Conservation (phyloP, 1,140 invertebrate genomes). For the Conus betulinus region DNA sequence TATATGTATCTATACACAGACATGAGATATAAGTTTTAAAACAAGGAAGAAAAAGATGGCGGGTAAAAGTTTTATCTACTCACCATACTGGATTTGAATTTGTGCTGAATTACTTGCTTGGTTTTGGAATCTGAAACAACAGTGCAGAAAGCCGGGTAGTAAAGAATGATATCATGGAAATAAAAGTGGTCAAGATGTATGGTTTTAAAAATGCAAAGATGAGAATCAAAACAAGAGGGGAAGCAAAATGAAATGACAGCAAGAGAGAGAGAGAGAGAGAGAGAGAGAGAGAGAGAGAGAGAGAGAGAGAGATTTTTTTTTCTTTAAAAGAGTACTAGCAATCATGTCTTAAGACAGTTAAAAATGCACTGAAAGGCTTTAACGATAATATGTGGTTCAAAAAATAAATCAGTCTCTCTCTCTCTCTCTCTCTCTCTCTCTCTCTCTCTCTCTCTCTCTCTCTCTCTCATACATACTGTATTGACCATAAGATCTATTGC, state of each 20-base stretch:
- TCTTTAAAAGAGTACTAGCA: too few species aligned
- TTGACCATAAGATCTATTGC: too few species aligned
- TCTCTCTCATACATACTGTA: too few species aligned
- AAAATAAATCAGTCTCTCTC: too few species aligned
- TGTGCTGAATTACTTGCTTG: constrained; percentile 94
- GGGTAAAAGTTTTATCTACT: constrained; percentile 75
- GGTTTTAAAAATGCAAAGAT: background rate
- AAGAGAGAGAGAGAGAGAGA: constrained; percentile 12
- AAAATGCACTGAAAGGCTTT: too few species aligned
- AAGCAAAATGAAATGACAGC: background rate
- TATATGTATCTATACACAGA: background rate
- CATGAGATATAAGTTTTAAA: constrained; percentile 21
- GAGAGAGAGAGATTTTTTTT: constrained; percentile 17
- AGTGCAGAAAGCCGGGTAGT: background rate
- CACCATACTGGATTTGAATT: constrained; percentile 99
- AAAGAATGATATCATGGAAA: background rate
- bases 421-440: too few species aligned
- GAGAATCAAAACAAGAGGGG: background rate
- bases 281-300: constrained; percentile 6
- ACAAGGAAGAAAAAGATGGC: background rate
- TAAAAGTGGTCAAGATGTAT: background rate
- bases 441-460: too few species aligned
- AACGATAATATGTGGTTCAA: too few species aligned
- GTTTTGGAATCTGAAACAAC: constrained; percentile 95
- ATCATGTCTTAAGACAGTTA: too few species aligned